Conservation (phyloP, 2,797 vertebrate genomes). For the Alfaro cultratus region DNA sequence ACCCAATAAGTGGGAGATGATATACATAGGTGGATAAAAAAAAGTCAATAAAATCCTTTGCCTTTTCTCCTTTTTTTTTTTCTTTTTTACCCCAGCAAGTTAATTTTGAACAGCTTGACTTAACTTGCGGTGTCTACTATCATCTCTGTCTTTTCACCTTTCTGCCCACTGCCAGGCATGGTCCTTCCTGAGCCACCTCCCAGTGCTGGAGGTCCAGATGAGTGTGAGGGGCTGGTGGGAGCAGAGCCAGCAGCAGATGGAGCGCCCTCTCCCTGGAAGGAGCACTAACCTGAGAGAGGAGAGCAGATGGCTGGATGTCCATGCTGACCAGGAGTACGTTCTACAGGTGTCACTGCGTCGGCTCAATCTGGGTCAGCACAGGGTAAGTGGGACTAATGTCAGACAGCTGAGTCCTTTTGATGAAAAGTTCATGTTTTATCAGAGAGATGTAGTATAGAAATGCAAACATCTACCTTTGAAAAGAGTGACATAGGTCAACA, state of each 20-base stretch:
- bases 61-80: neutral
- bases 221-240: conserved; percentile 93
- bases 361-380: conserved; percentile 83
- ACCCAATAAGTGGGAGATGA: neutral
- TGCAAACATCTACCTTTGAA: neutral
- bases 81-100: neutral
- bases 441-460: neutral
- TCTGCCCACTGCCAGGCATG: conserved; percentile 77
- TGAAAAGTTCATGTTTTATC: neutral
- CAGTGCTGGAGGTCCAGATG: conserved; percentile 87
- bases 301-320: conserved; percentile 87
- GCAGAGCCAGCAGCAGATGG: conserved; percentile 77
- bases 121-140: neutral
- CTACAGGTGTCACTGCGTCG: conserved; percentile 90
- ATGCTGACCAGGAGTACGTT: conserved; percentile 96
- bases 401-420: neutral
- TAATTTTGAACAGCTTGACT: neutral
- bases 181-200: conserved; percentile 90
- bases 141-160: neutral
- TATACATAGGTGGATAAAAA: neutral
- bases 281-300: conserved; percentile 78
- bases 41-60: neutral
- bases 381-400: conserved; percentile 77
- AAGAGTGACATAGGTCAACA: neutral
- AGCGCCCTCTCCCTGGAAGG: conserved; percentile 79